Evolutionary conservation across 2,113 vertebrate species (phyloP).

Genomic region (Phyllopteryx taeniolatus): DNA sequence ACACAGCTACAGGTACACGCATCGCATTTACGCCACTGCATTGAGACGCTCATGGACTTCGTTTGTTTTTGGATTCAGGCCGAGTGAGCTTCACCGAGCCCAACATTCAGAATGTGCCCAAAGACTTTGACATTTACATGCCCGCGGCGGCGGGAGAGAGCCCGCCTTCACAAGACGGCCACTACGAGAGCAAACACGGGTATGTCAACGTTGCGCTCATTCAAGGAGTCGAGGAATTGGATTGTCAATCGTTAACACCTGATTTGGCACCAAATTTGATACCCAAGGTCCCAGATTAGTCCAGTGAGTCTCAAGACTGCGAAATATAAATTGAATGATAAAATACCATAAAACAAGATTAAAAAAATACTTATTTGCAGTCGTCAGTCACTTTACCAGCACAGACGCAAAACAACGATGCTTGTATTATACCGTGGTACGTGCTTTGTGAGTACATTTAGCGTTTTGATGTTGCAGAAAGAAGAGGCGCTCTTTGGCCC

Average conservation of each 20-base stretch:
- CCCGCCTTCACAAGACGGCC: constrained; percentile 73
- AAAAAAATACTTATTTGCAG: too few species aligned
- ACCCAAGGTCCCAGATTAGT: too few species aligned
- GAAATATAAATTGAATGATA: too few species aligned
- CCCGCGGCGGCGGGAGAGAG: constrained; percentile 82
- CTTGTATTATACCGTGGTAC: too few species aligned
- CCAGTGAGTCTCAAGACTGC: too few species aligned
- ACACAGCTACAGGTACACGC: constrained; percentile 89
- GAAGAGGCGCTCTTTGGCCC: constrained; percentile 32
- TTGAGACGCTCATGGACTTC: neutral
- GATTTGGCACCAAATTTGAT: too few species aligned
- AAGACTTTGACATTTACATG: constrained; percentile 94
- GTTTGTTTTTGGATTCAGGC: constrained; percentile 65
- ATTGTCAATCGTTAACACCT: too few species aligned
- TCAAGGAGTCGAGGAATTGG: too few species aligned
- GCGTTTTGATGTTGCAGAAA: constrained; percentile 38
- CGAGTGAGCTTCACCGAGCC: constrained; percentile 90
- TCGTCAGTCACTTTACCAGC: too few species aligned
- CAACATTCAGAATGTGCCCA: constrained; percentile 96
- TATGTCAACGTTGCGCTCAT: constrained; percentile 25
- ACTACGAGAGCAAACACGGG: constrained; percentile 42
- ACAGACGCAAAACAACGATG: too few species aligned
- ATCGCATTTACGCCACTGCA: neutral
- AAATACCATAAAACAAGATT: too few species aligned
- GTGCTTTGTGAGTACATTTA: too few species aligned